A percentile compares a stretch with the other conserved stretches of the same genome.
These are phyloP conservation scores for Tortricodes alternella DNA, from an alignment of 2,888 invertebrate genomes.

Conservation along the genomic window DNA sequence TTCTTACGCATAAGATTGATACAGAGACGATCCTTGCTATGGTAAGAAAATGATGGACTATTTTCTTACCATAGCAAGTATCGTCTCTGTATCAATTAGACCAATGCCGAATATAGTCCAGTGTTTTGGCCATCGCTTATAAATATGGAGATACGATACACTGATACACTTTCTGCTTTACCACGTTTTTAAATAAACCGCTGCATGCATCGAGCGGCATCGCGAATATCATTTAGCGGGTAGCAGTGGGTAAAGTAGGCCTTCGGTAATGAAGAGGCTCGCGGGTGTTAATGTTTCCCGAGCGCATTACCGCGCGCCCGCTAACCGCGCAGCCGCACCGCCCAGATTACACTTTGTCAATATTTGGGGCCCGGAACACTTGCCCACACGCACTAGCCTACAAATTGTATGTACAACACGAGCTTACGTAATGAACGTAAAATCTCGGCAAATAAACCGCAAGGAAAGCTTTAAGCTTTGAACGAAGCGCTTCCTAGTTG, in stretches of 20 bases:
- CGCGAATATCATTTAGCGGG: constrained; percentile 70
- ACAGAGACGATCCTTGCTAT: too few relatives aligned
- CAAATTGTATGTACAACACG: constrained; percentile 21
- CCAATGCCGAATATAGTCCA: too few relatives aligned
- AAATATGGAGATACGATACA: too few relatives aligned
- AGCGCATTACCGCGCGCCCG: constrained; percentile 67
- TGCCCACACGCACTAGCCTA: constrained; percentile 34
- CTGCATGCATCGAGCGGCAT: constrained; percentile 37
- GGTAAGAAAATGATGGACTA: too few relatives aligned
- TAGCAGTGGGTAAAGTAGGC: constrained; percentile 55
- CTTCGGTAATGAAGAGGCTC: constrained; percentile 69
- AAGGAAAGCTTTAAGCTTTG: constrained; percentile 14
- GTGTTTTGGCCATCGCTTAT: too few relatives aligned
- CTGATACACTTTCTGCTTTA: too few relatives aligned
- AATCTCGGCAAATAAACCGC: constrained; percentile 25
- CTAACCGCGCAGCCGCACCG: constrained; percentile 63
- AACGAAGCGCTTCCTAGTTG: constrained; percentile 11
- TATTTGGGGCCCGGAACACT: constrained; percentile 58
- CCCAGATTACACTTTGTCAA: constrained; percentile 78
- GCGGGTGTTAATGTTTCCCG: constrained; percentile 60
- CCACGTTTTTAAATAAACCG: background rate
- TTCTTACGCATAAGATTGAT: too few relatives aligned
- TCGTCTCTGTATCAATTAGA: too few relatives aligned
- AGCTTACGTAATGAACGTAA: constrained; percentile 29
- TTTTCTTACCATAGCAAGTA: too few relatives aligned